These are phyloP conservation scores for Phyllotreta striolata DNA, from an alignment of 2,888 invertebrate genomes.

Conservation along the genomic window DNA sequence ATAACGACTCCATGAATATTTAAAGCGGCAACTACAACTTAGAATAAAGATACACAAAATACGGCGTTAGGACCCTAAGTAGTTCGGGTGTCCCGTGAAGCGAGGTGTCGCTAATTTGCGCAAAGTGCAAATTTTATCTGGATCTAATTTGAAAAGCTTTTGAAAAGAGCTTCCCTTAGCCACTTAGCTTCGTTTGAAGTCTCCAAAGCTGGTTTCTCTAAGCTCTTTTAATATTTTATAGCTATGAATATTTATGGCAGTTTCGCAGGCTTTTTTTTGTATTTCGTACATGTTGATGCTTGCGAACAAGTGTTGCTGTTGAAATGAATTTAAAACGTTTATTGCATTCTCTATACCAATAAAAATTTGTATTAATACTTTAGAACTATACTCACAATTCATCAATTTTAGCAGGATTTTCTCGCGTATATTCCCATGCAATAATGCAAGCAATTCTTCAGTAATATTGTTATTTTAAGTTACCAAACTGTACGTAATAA, in stretches of 20 bases:
- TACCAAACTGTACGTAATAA: background rate
- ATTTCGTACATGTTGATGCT: conserved; percentile 16
- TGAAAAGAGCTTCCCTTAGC: conserved; percentile 52
- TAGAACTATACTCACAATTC: too few relatives aligned
- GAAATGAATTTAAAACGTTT: too few relatives aligned
- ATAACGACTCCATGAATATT: conserved; percentile 23
- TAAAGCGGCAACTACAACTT: conserved; percentile 21
- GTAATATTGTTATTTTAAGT: too few relatives aligned
- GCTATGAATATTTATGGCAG: conserved; percentile 57
- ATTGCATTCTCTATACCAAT: too few relatives aligned
- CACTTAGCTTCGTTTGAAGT: conserved; percentile 60
- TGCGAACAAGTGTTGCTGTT: too few relatives aligned
- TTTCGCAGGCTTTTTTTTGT: conserved; percentile 42
- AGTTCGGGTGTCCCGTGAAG: conserved; percentile 44
- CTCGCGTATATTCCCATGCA: too few relatives aligned
- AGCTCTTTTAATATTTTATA: conserved; percentile 59
- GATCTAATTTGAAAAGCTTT: conserved; percentile 52
- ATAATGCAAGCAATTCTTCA: too few relatives aligned
- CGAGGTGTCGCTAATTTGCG: conserved; percentile 58
- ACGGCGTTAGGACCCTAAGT: conserved; percentile 13
- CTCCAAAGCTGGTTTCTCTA: conserved; percentile 48
- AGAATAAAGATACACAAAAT: conserved; percentile 24
- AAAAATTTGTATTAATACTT: too few relatives aligned
- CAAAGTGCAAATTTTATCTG: conserved; percentile 58
- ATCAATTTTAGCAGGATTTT: too few relatives aligned